Evolutionary conservation across 1,140 invertebrate genomes (phyloP), one percentile per base, ranked within the genome.

Genomic region (Plectrocnemia conspersa): DNA sequence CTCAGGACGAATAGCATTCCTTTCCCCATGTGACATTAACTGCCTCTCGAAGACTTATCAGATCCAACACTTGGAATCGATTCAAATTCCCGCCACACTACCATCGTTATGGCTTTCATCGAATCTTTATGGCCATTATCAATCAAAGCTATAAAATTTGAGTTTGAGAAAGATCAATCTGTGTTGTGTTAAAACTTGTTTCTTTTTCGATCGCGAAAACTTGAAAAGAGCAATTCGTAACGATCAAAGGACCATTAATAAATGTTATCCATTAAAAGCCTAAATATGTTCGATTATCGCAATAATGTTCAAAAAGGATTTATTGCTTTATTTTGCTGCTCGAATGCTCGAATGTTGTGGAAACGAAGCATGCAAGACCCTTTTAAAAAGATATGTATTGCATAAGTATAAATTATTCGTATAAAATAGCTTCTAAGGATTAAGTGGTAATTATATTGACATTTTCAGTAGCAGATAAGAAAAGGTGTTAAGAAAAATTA

Each of bases 231-330:
- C 18, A 10, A 16, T 16, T 13, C 6, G 15, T 16, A 7, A 6
- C 13, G 4, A 21, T 13, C 9, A 9, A 24, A 21, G 9, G 41
- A n/a, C 29, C 50, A 52, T 52, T 52, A 42, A 44, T 52, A 52
- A 52, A 44, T 25, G 50, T 52, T 52, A 25, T 15, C 36, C 38
- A 52, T 41, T 52, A 52, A 52, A 44, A 52, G 50, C 50, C 50
- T 52, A 52, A 52, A 44, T 41, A 52, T 52, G 50, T 52, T 52
- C 50, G 50, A 52, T 52, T 42, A 52, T 52, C 50, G 36, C 38
- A 23, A 23, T 52, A 41, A 24, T 22, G 21, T 29, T 42, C 50
- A 41, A 44, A 47, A 29, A 1, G 27, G 19, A 52, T 52, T 52
- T 52, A 52, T 52, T 42, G 50, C 50, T 29, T 47, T 32, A 47